Evolutionary conservation across 2,888 invertebrate genomes (phyloP), one percentile per base, ranked within the genome.

Genomic region (Toxonevra muliebris): DNA sequence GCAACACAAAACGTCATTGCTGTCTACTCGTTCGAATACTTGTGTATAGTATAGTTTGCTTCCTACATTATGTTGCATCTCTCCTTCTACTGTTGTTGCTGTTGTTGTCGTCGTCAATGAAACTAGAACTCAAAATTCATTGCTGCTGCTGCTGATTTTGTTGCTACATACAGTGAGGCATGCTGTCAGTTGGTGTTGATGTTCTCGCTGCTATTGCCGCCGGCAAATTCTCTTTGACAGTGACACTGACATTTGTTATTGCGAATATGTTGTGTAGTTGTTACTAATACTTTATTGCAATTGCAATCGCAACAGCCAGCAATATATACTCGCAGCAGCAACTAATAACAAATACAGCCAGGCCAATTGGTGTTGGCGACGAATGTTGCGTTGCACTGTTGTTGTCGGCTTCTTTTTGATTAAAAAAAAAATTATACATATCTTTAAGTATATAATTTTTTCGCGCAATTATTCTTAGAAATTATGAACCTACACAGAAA

Each of bases 211-310:
- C 15, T 4, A 19, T 15, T 53, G 53, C 53, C 53, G 19, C 19
- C 12, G 5, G 53, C 53, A 53, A 53, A 53, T 53, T 17, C 19
- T 15, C 53, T 53, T 53, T 53, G 53, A 53, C 53, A 53, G 17
- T 53, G 53, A 53, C 53, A 53, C 9, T 53, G 53, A 53, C 53
- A 53, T 15, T 53, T 53, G 53, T 17, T 12, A 12, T 48, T 2
- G 48, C 48, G 11, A 17, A 19, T 48, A 48, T 48, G n/a, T 48
- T 7, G 48, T 48, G 7, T 48, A 15, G 48, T 7, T 48, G 48
- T 30, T 30, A 30, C 48, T 48, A 48, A 13, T 48, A 15, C 48
- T 48, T 7, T 13, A 15, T 48, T 48, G 48, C 48, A n/a, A n/a
- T 48, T 48, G 8, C 7, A n/a, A 15, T 48, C 8, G 48, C 15